A percentile compares a stretch with the other conserved stretches of the same genome.
Evolutionary conservation across 2,888 invertebrate species (phyloP).

Genomic region (Parapristionchus giblindavisi): DNA sequence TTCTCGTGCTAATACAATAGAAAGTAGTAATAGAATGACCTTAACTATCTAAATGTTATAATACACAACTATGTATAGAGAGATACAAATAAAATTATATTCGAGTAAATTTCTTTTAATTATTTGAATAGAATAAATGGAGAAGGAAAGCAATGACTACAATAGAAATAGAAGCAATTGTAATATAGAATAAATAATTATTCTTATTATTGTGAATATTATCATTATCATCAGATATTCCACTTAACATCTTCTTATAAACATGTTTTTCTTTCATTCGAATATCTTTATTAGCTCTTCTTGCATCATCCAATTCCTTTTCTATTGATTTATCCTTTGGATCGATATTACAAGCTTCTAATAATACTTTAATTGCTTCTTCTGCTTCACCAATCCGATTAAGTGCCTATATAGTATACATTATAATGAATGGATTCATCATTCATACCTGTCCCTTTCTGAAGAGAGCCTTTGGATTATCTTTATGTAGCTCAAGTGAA

Average conservation of each 20-base stretch:
- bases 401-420: neutral
- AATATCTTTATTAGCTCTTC: neutral
- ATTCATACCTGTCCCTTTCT: slow-evolving; percentile 27
- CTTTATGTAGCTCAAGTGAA: slow-evolving; percentile 38
- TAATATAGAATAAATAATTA: neutral
- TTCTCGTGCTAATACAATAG: too few species aligned
- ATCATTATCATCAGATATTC: slow-evolving; percentile 1
- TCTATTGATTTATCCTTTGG: neutral
- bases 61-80: too few species aligned
- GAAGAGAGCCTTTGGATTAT: slow-evolving; percentile 43
- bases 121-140: neutral
- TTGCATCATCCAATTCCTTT: slow-evolving; percentile 14
- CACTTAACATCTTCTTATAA: slow-evolving; percentile 25
- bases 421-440: neutral
- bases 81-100: too few species aligned
- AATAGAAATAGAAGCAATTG: neutral
- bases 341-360: slow-evolving; percentile 8
- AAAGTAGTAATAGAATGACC: too few species aligned
- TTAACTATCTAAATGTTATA: too few species aligned
- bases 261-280: neutral
- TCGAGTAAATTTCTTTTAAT: neutral
- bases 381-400: slow-evolving; percentile 18
- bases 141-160: neutral
- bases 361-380: slow-evolving; percentile 4
- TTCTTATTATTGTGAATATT: neutral